Conservation (phyloP, 2,888 invertebrate genomes). For the Lasioglossum zephyrum region DNA sequence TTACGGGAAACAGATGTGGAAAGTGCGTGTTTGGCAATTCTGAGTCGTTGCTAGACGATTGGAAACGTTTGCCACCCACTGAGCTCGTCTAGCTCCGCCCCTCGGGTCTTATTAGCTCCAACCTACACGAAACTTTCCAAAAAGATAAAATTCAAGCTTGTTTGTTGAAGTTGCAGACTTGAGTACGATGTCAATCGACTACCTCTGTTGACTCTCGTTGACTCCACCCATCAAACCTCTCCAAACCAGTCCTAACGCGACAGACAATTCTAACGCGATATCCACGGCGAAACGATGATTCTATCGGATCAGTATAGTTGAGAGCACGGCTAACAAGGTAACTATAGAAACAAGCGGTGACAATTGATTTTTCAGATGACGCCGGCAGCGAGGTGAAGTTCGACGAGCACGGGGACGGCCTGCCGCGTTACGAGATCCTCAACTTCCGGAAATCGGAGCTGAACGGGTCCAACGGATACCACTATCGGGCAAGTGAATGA, state of each 20-base stretch:
- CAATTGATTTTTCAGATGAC: slow-evolving; percentile 85
- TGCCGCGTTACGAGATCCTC: slow-evolving; percentile 90
- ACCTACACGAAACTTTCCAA: too few species aligned
- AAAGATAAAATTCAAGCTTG: too few species aligned
- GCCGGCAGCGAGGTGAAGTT: slow-evolving; percentile 89
- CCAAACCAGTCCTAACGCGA: too few species aligned
- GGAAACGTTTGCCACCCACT: too few species aligned
- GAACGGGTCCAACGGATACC: slow-evolving; percentile 83
- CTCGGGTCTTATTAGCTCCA: background rate
- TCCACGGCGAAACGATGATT: background rate
- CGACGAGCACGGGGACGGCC: slow-evolving; percentile 90
- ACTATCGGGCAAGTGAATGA: slow-evolving; percentile 84
- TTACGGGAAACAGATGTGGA: too few species aligned
- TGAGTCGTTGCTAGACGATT: background rate
- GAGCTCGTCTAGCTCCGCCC: too few species aligned
- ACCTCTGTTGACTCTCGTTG: background rate
- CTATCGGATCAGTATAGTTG: background rate
- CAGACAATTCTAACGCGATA: too few species aligned
- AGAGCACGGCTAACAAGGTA: background rate
- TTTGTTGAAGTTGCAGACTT: too few species aligned
- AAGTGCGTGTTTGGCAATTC: background rate
- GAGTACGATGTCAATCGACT: background rate
- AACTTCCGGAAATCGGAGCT: slow-evolving; percentile 87
- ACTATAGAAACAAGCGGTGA: slow-evolving; percentile 2
- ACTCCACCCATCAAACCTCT: background rate